Base-by-base conservation (phyloP, 1,140 invertebrate species). In the Papilio xuthus region DNA sequence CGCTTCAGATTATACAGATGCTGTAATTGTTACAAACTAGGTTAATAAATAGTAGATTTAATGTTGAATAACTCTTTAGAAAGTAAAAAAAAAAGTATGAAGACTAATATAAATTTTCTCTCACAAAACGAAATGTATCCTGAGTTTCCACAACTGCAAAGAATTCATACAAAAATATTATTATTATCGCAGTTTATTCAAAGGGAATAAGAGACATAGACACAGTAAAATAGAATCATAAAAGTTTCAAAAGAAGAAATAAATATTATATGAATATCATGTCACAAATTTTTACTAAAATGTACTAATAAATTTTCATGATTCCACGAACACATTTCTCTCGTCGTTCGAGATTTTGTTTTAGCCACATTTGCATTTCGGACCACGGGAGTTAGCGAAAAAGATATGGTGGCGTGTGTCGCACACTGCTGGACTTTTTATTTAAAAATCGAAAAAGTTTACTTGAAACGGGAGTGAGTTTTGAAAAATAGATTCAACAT, bases 231-330 rank as follows among this genome's bases (percentile, higher is more conserved):
- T 50, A 50, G 44, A 47, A 10, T 13, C 10, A 47, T 47, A 47
- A 13, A 47, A 47, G 26, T 26, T 20, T 74, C 42, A 26, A 74
- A 74, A 74, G 15, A 56, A 23, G 26, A 74, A 74, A 74, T 56
- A 50, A 42, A 50, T 73, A 73, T 50, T 28, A 74, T 56, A 23
- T 18, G 15, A 74, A 76, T 56, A 53, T 73, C 28, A 15, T 12
- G 73, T 63, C 53, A 32, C 53, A 75, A 76, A 76, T 76, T 76
- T 60, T 56, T 53, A 28, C 32, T 76, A 63, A 76, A 76, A 76
- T 76, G 41, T 63, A 76, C 50, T 60, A 76, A 76, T 76, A 60
- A 76, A 76, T 76, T 76, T 76, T 76, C 74, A 76, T 60, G 74
- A 76, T 60, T 76, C n/a, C 32, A 63, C 53, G 50, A 76, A 76